Percentiles rank a stretch among this genome's conserved stretches.
phyloP scores from a whole-genome alignment of 2,888 invertebrate genomes.

The Aphidius colemani region DNA sequence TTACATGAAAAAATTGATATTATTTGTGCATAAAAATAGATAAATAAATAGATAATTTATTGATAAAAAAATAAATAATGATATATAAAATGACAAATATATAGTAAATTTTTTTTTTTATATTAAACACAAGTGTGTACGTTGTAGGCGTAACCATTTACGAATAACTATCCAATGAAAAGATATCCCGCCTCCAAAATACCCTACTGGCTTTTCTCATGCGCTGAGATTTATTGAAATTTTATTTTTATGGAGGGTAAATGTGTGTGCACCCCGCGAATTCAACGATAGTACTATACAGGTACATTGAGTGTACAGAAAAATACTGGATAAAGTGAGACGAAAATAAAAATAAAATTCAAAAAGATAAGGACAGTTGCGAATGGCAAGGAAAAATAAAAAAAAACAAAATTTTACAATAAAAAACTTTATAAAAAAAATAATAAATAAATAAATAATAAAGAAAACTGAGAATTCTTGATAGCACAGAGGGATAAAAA shows the following conservation, averaged over 20 bases:
- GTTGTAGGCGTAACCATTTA: conserved; percentile 52
- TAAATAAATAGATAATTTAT: conserved; percentile 7
- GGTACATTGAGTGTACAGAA: background rate
- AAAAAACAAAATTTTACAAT: conserved; percentile 26
- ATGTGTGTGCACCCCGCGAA: conserved; percentile 33
- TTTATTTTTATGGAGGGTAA: conserved; percentile 60
- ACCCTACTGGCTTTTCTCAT: conserved; percentile 46
- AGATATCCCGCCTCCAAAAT: conserved; percentile 50
- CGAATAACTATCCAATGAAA: conserved; percentile 49
- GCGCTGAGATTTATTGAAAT: conserved; percentile 60
- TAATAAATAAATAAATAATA: background rate
- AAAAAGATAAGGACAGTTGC: conserved; percentile 31
- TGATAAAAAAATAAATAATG: conserved; percentile 4
- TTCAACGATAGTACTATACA: conserved; percentile 1
- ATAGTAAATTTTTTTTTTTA: background rate
- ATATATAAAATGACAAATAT: background rate
- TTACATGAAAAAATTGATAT: background rate
- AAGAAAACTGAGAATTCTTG: conserved; percentile 31
- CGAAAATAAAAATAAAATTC: background rate
- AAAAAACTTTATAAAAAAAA: background rate
- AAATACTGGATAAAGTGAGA: conserved; percentile 1
- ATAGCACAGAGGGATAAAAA: conserved; percentile 34
- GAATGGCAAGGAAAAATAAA: conserved; percentile 33
- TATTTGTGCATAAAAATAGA: background rate
- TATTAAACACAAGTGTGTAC: conserved; percentile 18